Conservation (phyloP, 2,113 vertebrate species). For the Camelus bactrianus region DNA sequence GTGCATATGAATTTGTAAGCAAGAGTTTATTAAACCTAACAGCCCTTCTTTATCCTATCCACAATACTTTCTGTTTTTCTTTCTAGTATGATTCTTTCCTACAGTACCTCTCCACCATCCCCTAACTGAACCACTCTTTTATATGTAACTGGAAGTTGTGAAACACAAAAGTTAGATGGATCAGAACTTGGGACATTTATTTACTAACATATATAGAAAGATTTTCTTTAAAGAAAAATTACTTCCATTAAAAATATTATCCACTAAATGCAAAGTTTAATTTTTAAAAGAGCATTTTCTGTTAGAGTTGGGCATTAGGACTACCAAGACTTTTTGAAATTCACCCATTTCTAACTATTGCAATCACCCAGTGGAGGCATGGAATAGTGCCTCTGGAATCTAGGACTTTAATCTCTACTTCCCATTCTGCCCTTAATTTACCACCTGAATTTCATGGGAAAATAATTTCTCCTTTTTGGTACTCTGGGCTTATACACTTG, state of each 20-base stretch:
- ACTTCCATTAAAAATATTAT: constrained; percentile 45
- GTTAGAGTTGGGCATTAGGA: not conserved
- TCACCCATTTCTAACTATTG: constrained; percentile 9
- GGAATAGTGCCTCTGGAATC: not conserved
- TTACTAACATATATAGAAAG: not conserved
- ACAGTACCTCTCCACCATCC: not conserved
- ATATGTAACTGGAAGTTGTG: not conserved
- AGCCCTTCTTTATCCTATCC: not conserved
- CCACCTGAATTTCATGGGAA: not conserved
- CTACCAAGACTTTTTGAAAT: constrained; percentile 29
- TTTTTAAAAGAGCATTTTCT: constrained; percentile 24
- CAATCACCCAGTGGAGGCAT: not conserved
- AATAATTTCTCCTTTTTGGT: constrained; percentile 28
- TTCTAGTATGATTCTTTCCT: constrained; percentile 41
- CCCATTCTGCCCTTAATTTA: not conserved
- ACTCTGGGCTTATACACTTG: not conserved
- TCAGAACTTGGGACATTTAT: not conserved
- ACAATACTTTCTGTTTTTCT: not conserved
- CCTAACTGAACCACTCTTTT: not conserved
- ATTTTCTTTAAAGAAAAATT: constrained; percentile 39
- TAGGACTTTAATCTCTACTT: constrained; percentile 18
- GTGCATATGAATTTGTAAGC: not conserved
- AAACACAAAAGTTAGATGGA: not conserved
- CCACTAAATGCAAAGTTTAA: constrained; percentile 12
- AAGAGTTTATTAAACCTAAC: not conserved